Conservation (phyloP, 2,888 invertebrate species). For the Auanema freiburgensis region DNA sequence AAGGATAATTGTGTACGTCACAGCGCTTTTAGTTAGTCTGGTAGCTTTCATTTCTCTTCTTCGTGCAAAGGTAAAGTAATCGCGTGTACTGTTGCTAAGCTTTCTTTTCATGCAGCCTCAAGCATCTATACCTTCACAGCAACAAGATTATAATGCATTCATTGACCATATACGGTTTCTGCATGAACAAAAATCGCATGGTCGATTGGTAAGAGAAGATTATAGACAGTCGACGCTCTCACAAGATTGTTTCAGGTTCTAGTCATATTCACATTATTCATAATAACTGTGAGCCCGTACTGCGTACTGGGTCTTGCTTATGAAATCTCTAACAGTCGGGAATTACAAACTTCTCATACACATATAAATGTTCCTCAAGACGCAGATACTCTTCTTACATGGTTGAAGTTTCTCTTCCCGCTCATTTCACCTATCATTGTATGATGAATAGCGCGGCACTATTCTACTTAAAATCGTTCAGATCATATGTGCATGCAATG, state of each 20-base stretch:
- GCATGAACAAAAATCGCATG: conserved; percentile 26
- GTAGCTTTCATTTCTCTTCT: conserved; percentile 51
- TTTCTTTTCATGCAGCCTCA: conserved; percentile 23
- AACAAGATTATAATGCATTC: conserved; percentile 45
- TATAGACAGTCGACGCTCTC: background rate
- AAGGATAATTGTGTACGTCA: conserved; percentile 51
- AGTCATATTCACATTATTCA: conserved; percentile 35
- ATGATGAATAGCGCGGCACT: conserved; percentile 6
- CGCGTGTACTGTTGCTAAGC: background rate
- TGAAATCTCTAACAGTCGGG: conserved; percentile 37
- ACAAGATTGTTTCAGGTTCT: conserved; percentile 28
- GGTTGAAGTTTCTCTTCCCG: conserved; percentile 57
- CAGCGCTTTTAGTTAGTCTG: conserved; percentile 46
- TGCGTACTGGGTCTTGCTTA: background rate
- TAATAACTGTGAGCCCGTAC: conserved; percentile 11
- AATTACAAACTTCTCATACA: conserved; percentile 24
- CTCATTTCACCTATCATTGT: conserved; percentile 57
- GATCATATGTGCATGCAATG: conserved; percentile 53
- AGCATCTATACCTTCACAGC: conserved; percentile 32
- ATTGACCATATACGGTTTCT: conserved; percentile 22
- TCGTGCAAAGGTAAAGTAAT: conserved; percentile 9
- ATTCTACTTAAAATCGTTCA: conserved; percentile 20
- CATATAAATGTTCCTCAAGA: conserved; percentile 45
- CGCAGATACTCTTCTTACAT: conserved; percentile 56
- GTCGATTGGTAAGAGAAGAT: no score